Evolutionary conservation across 2,797 vertebrate species (phyloP), one percentile per base, ranked within the genome.

Genomic region (Nannoperca australis): DNA sequence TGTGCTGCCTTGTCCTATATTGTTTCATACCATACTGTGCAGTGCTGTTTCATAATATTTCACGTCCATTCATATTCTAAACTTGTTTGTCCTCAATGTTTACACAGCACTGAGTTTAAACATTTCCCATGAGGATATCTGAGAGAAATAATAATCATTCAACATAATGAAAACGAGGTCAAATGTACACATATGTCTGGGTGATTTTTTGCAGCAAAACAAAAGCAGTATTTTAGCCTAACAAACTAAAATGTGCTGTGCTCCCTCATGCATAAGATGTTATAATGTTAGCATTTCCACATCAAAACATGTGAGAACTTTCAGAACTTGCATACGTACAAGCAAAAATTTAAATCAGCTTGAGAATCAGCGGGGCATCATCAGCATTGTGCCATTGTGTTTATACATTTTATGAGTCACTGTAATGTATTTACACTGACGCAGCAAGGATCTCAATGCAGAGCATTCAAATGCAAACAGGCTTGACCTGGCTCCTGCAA

Each of bases 401-500:
- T 38, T 14, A 12, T 53, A 61, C 11, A 60, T 53, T 54, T 68
- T 11, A 34, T 20, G 12, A 17, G 38, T 47, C 38, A 20, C 47
- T 44, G 64, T 24, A 22, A n/a, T 32, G 27, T 14, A 32, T 66
- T 50, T 38, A 38, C n/a, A 24, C 3, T 34, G 6, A 27, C 61
- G 17, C 44, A 44, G 44, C 15, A 7, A n/a, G 50, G 22, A 50
- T 49, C 20, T 9, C 20, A 18, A 44, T n/a, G 15, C 30, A 65
- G 14, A 65, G 30, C 42, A 17, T 1, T 6, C 5, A 40, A 30
- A 44, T 2, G 4, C n/a, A 36, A 51, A 27, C 17, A 45, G 13
- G 38, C 64, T 58, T 51, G 42, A 70, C 44, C 40, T 36, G 9
- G 24, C 49, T 78, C 4, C 8, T 20, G 50, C 36, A 59, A 36